Conservation (phyloP, 2,113 vertebrate genomes). For the Tringa solitaria region DNA sequence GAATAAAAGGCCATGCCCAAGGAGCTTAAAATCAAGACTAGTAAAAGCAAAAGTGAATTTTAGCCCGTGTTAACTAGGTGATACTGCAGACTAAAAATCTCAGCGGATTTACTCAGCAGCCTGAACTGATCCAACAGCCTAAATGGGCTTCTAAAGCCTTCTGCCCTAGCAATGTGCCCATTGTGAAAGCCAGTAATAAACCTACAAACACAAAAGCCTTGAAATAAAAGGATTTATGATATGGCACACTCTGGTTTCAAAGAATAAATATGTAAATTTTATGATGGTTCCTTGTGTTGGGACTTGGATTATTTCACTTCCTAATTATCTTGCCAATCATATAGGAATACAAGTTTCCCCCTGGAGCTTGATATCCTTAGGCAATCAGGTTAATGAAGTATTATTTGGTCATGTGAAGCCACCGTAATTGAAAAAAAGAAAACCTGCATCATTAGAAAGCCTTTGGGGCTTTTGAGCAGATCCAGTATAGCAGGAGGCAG, state of each 20-base stretch:
- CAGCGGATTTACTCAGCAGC: background rate
- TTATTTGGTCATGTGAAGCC: background rate
- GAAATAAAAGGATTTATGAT: background rate
- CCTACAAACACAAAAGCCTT: background rate
- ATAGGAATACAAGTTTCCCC: background rate
- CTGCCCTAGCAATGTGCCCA: background rate
- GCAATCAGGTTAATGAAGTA: conserved; percentile 17
- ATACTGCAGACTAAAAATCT: background rate
- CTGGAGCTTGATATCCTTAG: conserved; percentile 6
- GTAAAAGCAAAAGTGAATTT: background rate
- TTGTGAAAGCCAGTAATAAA: background rate
- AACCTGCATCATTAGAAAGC: background rate
- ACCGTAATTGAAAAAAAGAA: background rate
- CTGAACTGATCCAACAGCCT: background rate
- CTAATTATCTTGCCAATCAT: conserved; percentile 42
- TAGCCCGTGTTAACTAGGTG: background rate
- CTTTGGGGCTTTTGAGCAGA: background rate
- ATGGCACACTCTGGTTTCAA: background rate
- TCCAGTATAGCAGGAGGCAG: background rate
- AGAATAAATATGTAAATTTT: background rate
- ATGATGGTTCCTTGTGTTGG: background rate
- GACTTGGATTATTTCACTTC: conserved; percentile 23
- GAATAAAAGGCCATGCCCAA: background rate
- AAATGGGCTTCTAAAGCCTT: background rate
- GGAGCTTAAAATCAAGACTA: background rate